phyloP scores from a whole-genome alignment of 2,113 vertebrate genomes.

The Perca schrenkii region DNA sequence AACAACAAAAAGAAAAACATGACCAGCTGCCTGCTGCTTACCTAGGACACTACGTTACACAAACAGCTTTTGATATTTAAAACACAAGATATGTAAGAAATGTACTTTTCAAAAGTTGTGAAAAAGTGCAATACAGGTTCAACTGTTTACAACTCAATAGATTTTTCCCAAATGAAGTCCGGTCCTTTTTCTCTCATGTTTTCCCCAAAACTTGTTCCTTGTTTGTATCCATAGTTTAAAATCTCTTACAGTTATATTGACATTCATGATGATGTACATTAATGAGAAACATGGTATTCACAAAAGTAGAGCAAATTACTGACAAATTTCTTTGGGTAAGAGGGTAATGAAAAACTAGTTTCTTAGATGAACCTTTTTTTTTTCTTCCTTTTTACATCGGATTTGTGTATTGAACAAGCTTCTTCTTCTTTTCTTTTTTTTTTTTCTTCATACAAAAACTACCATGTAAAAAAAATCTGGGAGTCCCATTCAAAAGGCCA shows the following conservation, averaged over 20 bases:
- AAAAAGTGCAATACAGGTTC: constrained; percentile 98
- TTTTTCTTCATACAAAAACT: constrained; percentile 84
- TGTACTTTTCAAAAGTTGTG: constrained; percentile 90
- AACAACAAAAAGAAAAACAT: constrained; percentile 80
- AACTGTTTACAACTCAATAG: constrained; percentile 86
- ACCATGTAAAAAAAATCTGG: constrained; percentile 67
- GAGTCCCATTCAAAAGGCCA: constrained; percentile 79
- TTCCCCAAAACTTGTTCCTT: constrained; percentile 79
- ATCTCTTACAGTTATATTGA: constrained; percentile 89
- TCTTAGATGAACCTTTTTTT: constrained; percentile 66
- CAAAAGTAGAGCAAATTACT: constrained; percentile 84
- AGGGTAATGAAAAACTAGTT: constrained; percentile 81
- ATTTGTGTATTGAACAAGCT: constrained; percentile 84
- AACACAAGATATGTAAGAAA: constrained; percentile 95
- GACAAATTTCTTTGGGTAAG: constrained; percentile 90
- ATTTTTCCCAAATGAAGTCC: constrained; percentile 83
- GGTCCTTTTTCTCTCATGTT: constrained; percentile 80
- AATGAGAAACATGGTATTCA: constrained; percentile 84
- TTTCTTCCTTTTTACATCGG: constrained; percentile 71
- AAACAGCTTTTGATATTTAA: constrained; percentile 89
- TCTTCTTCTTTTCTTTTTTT: constrained; percentile 60
- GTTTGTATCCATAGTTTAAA: constrained; percentile 85
- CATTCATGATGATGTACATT: constrained; percentile 88
- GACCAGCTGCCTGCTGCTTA: constrained; percentile 88
- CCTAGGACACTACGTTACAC: constrained; percentile 91